Conservation (phyloP, 1,140 invertebrate species). For the Prorops nasuta region DNA sequence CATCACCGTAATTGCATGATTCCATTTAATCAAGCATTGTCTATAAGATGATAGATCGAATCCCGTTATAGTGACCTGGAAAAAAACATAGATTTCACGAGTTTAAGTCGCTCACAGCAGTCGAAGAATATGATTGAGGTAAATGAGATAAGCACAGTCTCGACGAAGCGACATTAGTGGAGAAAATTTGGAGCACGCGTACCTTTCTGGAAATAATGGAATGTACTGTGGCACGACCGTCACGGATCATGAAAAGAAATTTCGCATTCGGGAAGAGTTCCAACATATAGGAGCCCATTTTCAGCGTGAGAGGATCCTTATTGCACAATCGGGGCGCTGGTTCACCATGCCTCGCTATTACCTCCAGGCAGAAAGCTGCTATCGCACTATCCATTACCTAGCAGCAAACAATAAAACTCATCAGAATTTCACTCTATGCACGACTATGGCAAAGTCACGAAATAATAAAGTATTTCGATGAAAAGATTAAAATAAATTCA, state of each 20-base stretch:
- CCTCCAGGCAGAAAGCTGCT: constrained; percentile 93
- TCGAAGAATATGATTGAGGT: constrained; percentile 10
- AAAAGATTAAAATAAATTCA: too few relatives aligned
- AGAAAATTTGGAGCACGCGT: too few relatives aligned
- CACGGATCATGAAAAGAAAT: constrained; percentile 97
- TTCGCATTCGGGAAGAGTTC: constrained; percentile 84
- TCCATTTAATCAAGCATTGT: constrained; percentile 95
- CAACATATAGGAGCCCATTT: constrained; percentile 85
- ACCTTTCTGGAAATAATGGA: constrained; percentile 96
- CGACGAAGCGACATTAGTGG: too few relatives aligned
- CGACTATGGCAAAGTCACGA: too few relatives aligned
- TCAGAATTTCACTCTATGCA: constrained; percentile 8
- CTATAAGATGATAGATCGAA: constrained; percentile 93
- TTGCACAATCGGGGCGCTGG: constrained; percentile 92
- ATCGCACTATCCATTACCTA: constrained; percentile 91
- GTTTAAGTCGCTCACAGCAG: too few relatives aligned
- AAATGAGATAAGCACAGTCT: too few relatives aligned
- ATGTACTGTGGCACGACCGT: constrained; percentile 96
- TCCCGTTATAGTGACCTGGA: constrained; percentile 92
- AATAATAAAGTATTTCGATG: too few relatives aligned
- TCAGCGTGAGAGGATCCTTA: constrained; percentile 97
- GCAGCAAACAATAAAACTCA: constrained; percentile 13
- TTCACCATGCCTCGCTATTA: constrained; percentile 93
- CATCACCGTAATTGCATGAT: constrained; percentile 92
- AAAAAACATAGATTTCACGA: constrained; percentile 17